Conservation (phyloP, 2,888 invertebrate genomes). For the Dynastes tityus region DNA sequence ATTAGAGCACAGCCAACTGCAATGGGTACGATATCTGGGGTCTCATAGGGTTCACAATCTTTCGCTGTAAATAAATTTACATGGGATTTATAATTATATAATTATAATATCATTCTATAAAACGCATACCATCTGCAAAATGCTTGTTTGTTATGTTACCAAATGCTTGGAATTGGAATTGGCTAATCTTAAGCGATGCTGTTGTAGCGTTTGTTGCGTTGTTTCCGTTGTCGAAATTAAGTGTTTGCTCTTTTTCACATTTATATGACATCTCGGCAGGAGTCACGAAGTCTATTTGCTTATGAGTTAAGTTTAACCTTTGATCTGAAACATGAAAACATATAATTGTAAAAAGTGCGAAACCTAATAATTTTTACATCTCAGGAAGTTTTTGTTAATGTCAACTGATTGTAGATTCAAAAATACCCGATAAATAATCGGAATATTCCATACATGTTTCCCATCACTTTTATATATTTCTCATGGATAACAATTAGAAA, state of each 20-base stretch:
- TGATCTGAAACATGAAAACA: conserved; percentile 60
- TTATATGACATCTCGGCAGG: conserved; percentile 82
- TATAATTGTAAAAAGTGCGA: neutral
- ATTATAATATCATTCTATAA: conserved; percentile 17
- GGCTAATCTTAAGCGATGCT: conserved; percentile 74
- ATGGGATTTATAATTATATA: conserved; percentile 20
- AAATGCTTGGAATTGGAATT: conserved; percentile 85
- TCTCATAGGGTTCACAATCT: conserved; percentile 82
- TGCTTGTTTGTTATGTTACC: conserved; percentile 70
- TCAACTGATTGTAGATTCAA: too few species aligned
- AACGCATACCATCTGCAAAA: conserved; percentile 78
- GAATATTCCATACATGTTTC: too few species aligned
- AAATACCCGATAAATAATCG: too few species aligned
- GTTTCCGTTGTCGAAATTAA: conserved; percentile 72
- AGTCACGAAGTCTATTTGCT: conserved; percentile 73
- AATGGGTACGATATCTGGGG: conserved; percentile 95
- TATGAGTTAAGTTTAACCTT: conserved; percentile 71
- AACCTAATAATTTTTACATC: too few species aligned
- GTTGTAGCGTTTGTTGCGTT: conserved; percentile 60
- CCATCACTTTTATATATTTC: too few species aligned
- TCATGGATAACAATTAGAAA: too few species aligned
- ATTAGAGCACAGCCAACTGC: conserved; percentile 96
- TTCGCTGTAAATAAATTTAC: conserved; percentile 72
- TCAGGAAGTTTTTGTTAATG: too few species aligned
- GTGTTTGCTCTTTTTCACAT: conserved; percentile 75